Percentiles rank a stretch among this genome's conserved stretches.
phyloP scores from a whole-genome alignment of 2,888 invertebrate species.

The Sycophila texana region DNA sequence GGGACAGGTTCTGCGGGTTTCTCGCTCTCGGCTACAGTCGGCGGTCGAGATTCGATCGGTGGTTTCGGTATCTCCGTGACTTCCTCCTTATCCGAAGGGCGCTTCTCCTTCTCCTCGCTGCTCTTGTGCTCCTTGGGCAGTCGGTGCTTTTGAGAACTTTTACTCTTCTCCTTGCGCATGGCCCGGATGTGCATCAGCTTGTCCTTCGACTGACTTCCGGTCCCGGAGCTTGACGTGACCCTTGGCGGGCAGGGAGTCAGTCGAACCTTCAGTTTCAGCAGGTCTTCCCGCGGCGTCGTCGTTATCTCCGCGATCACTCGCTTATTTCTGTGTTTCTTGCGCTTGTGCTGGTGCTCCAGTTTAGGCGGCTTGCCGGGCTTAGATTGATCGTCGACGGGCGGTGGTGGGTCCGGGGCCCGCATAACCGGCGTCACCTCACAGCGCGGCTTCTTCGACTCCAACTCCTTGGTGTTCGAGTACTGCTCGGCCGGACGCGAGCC shows the following conservation, averaged over 20 bases:
- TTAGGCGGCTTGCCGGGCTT: constrained; percentile 63
- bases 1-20: background rate
- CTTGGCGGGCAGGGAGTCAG: constrained; percentile 69
- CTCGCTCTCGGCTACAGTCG: background rate
- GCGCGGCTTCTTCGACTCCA: constrained; percentile 68
- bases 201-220: constrained; percentile 64
- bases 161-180: constrained; percentile 66
- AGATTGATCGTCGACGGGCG: constrained; percentile 42
- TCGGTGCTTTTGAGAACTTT: constrained; percentile 52
- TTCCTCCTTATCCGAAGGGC: background rate
- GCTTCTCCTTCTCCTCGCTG: constrained; percentile 11
- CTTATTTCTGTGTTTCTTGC: constrained; percentile 68
- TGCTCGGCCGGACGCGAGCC: constrained; percentile 42
- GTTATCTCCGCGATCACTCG: constrained; percentile 72
- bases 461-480: constrained; percentile 58
- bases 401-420: constrained; percentile 64
- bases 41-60: background rate
- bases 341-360: constrained; percentile 67
- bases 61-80: background rate
- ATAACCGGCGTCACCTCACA: constrained; percentile 71
- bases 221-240: constrained; percentile 60
- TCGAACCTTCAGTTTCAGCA: constrained; percentile 69
- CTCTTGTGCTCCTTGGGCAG: constrained; percentile 30
- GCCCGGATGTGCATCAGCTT: constrained; percentile 65
- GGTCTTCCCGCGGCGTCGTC: constrained; percentile 69